Base-by-base conservation (phyloP, 2,888 invertebrate genomes). In the Thereva unica region DNA sequence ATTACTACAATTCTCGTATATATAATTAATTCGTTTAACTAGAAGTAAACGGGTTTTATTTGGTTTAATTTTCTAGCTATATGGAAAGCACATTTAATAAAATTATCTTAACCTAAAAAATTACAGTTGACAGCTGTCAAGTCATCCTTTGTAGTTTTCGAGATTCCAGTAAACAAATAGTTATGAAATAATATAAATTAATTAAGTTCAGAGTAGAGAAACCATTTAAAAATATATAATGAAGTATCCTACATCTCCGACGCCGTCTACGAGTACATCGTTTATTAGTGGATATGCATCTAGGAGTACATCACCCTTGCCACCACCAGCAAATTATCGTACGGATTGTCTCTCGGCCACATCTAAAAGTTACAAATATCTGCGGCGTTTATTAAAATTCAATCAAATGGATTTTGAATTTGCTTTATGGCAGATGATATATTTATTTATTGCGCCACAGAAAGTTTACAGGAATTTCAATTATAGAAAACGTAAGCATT, bases 321-420 rank as follows among this genome's bases (percentile, higher is more conserved):
- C 91, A 66, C 85, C 87, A 12, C 91, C 91, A 37, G 86, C 84
- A 23, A 87, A 86, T 75, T 84, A 84, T 75, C 88, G 88, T 74
- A 85, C 86, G 54, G 87, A 89, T 73, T 89, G 89, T 74, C 89
- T 90, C 75, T 90, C 92, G 67, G 95, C 95, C 2, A 90, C 94
- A 49, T 89, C 92, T 50, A 95, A 96, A 82, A 86, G 92, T 70
- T 92, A 92, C 82, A 91, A 92, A 83, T 95, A 95, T 81, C 82
- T 96, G 61, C 83, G 92, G 72, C 86, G 94, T 76, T 82, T 95
- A 68, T 84, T 94, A 68, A 92, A 93, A 80, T 95, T 96, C 77
- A 88, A 93, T 76, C 97, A 98, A 83, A 99, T 99, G 98, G 98
- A 99, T 82, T 99, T 99, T 83, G 97, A 99, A 79, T 98, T 96